Conservation (phyloP, 2,797 vertebrate genomes). For the Mus caroli region DNA sequence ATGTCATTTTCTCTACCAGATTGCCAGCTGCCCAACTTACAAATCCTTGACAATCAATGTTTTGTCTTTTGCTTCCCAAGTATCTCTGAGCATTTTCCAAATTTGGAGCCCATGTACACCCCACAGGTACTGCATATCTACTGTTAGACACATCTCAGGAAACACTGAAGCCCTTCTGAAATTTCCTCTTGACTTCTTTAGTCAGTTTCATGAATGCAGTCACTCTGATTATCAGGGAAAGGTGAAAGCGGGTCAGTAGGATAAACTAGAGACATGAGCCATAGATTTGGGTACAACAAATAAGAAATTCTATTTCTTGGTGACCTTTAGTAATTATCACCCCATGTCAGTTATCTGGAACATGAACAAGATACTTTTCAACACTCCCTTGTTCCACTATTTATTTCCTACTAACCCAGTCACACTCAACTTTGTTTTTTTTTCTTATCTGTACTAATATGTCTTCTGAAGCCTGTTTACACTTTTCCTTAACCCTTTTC, state of each 20-base stretch:
- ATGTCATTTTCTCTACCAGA: neutral
- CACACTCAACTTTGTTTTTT: neutral
- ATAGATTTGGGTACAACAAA: neutral
- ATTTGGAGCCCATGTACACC: neutral
- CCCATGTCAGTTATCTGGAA: neutral
- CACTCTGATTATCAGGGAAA: neutral
- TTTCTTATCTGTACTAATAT: neutral
- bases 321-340: neutral
- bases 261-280: neutral
- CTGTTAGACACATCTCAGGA: neutral
- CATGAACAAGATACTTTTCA: neutral
- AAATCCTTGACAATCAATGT: neutral
- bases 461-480: neutral
- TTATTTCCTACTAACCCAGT: neutral
- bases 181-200: neutral
- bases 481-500: neutral
- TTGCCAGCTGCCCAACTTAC: neutral
- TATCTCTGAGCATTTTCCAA: neutral
- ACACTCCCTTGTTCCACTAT: neutral
- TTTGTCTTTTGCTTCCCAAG: neutral
- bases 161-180: neutral
- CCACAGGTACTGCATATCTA: neutral
- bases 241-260: neutral
- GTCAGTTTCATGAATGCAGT: neutral
- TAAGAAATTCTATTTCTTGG: neutral